Evolutionary conservation across 1,140 invertebrate genomes (phyloP).

Genomic region (Cataglyphis hispanica): DNA sequence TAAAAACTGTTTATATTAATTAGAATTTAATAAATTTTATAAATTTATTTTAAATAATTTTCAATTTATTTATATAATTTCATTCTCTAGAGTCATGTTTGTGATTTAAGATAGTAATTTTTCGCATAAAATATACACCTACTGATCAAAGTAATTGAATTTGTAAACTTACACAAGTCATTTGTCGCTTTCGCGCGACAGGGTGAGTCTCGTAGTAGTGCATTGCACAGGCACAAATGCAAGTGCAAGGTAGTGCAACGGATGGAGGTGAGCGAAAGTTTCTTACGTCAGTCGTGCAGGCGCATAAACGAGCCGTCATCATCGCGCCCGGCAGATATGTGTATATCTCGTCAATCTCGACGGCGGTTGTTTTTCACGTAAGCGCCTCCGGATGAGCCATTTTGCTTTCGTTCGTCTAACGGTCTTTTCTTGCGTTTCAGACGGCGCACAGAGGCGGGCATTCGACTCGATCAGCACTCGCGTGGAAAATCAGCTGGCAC

Average conservation of each 20-base stretch:
- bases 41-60: not conserved
- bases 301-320: slow-evolving; percentile 39
- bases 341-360: slow-evolving; percentile 13
- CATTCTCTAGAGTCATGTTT: not conserved
- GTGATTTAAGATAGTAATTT: not conserved
- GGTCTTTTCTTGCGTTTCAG: not conserved
- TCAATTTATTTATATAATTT: not conserved
- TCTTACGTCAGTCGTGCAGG: slow-evolving; percentile 76
- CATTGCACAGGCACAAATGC: slow-evolving; percentile 70
- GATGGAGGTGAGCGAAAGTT: slow-evolving; percentile 82
- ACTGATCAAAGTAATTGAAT: not conserved
- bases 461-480: not conserved
- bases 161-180: not conserved
- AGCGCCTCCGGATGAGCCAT: not conserved
- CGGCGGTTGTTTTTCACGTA: slow-evolving; percentile 32
- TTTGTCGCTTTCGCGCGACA: slow-evolving; percentile 13
- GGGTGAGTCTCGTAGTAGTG: slow-evolving; percentile 29
- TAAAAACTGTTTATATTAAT: not conserved
- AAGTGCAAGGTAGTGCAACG: slow-evolving; percentile 82
- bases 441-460: not conserved
- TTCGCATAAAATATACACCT: not conserved
- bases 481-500: slow-evolving; percentile 17
- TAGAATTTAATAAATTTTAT: not conserved
- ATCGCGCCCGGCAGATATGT: not conserved
- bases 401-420: slow-evolving; percentile 50